phyloP scores from a whole-genome alignment of 2,113 vertebrate species.

The Zosterops lateralis region DNA sequence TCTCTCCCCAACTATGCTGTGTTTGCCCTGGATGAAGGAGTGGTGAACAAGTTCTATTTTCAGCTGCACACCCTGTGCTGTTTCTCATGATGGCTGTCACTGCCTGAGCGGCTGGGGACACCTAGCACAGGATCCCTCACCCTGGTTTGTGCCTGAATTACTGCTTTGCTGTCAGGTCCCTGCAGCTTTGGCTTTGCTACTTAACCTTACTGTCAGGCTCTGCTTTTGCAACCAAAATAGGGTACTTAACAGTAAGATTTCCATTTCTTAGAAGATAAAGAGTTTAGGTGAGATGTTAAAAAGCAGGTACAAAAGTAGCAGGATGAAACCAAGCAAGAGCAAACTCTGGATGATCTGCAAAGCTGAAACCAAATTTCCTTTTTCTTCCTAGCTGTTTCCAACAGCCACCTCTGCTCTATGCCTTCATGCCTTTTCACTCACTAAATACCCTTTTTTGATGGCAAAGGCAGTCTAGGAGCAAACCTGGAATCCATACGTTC shows the following conservation, averaged over 20 bases:
- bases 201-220: background rate
- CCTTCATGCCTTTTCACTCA: background rate
- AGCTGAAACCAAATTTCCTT: background rate
- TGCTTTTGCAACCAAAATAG: background rate
- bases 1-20: background rate
- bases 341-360: background rate
- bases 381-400: background rate
- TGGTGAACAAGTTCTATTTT: background rate
- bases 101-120: background rate
- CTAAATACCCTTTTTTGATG: background rate
- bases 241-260: background rate
- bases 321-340: background rate
- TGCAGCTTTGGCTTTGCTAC: background rate
- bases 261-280: background rate
- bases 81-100: fast-evolving
- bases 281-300: background rate
- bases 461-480: background rate
- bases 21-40: background rate
- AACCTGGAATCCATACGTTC: background rate
- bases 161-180: background rate
- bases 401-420: background rate
- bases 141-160: background rate
- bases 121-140: background rate
- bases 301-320: background rate
- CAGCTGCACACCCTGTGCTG: fast-evolving